These are phyloP conservation scores for Amblyornis subalaris DNA, from an alignment of 2,113 vertebrate species.

Conservation along the genomic window DNA sequence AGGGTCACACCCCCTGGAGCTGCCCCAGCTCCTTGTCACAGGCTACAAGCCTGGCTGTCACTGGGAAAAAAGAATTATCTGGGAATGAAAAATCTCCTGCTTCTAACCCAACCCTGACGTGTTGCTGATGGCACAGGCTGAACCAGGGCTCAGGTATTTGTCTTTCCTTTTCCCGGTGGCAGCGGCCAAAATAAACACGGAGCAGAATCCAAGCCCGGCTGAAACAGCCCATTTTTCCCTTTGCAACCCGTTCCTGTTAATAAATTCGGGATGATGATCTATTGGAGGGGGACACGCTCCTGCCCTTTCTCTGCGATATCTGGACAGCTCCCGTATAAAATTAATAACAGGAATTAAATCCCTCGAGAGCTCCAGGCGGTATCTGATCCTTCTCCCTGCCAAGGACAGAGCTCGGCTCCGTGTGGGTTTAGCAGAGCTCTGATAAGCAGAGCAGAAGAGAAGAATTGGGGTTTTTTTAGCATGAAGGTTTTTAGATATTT, in stretches of 20 bases:
- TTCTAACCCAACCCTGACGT: neutral
- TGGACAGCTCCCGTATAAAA: neutral
- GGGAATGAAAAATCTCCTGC: neutral
- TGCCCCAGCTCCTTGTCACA: neutral
- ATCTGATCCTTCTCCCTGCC: slow-evolving; percentile 14
- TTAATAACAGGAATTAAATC: slow-evolving; percentile 47
- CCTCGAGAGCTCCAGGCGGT: slow-evolving; percentile 20
- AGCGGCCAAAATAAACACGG: neutral
- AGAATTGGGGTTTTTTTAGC: neutral
- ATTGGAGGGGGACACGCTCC: neutral
- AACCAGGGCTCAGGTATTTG: neutral
- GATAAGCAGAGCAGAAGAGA: neutral
- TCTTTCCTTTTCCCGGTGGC: neutral
- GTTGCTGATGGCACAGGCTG: neutral
- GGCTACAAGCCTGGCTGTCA: neutral
- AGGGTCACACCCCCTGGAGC: neutral
- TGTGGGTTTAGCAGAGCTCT: neutral
- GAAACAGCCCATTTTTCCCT: neutral
- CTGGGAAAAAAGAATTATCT: neutral
- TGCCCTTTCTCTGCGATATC: slow-evolving; percentile 5
- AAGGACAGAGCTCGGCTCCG: neutral
- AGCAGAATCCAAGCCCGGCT: neutral
- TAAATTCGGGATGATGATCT: slow-evolving; percentile 7
- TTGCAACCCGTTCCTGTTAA: neutral
- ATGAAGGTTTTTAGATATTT: neutral